Conservation (phyloP, 2,113 vertebrate species). For the Coryphaenoides rupestris region DNA sequence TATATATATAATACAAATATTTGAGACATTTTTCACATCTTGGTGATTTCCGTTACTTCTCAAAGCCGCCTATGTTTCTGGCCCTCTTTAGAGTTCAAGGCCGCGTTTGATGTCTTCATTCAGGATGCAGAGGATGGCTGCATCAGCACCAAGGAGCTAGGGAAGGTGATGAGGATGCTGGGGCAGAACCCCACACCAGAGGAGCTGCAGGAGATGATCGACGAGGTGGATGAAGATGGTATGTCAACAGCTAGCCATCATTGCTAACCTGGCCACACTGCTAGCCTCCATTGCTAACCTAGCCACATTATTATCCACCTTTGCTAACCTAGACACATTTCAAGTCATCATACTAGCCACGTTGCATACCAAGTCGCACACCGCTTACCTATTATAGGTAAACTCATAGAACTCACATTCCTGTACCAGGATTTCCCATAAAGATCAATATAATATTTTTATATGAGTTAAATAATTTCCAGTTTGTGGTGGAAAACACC, state of each 20-base stretch:
- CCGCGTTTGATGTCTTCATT: slow-evolving; percentile 74
- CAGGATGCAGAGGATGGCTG: slow-evolving; percentile 74
- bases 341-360: not conserved
- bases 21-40: not conserved
- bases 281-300: too few relatives aligned
- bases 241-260: slow-evolving; percentile 19
- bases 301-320: too few relatives aligned
- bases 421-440: too few relatives aligned
- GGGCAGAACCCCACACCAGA: slow-evolving; percentile 74
- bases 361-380: too few relatives aligned
- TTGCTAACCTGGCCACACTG: too few relatives aligned
- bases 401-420: too few relatives aligned
- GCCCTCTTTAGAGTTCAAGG: slow-evolving; percentile 66
- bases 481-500: too few relatives aligned
- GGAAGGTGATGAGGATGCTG: slow-evolving; percentile 76
- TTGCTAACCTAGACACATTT: too few relatives aligned
- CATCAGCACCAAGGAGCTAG: slow-evolving; percentile 74
- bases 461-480: too few relatives aligned
- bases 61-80: not conserved
- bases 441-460: too few relatives aligned
- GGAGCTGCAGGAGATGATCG: slow-evolving; percentile 74
- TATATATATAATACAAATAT: not conserved
- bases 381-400: too few relatives aligned
- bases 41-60: not conserved
- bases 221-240: slow-evolving; percentile 77